Percentiles rank a stretch among this genome's conserved stretches.
phyloP scores from a whole-genome alignment of 2,113 vertebrate genomes.

The Clarias gariepinus region DNA sequence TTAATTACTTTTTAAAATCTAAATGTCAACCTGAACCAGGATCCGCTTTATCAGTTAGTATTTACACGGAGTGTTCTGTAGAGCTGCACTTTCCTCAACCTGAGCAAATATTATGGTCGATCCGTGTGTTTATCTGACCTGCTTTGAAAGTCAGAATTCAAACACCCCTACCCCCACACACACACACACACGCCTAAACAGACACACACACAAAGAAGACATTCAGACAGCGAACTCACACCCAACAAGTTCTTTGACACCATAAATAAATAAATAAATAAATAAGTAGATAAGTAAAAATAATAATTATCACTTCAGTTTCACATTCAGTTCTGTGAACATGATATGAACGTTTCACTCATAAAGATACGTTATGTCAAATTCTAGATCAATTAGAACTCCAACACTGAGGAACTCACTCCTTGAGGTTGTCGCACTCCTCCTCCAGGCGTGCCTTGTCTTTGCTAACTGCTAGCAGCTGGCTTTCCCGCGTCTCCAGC shows the following conservation, averaged over 20 bases:
- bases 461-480: constrained; percentile 90
- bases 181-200: not conserved
- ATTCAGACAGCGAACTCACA: not conserved
- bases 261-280: no score
- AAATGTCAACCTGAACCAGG: not conserved
- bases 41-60: not conserved
- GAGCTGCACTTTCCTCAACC: not conserved
- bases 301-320: no score
- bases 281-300: no score
- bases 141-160: not conserved
- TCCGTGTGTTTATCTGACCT: not conserved
- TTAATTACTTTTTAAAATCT: not conserved
- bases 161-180: not conserved
- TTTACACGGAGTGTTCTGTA: not conserved
- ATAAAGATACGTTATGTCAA: not conserved
- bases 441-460: constrained; percentile 94
- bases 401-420: constrained; percentile 78
- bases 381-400: not conserved
- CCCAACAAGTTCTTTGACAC: not conserved
- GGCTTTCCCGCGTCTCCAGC: constrained; percentile 91
- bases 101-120: constrained; percentile 1
- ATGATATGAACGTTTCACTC: not conserved
- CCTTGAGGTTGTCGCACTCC: constrained; percentile 93
- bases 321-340: not conserved
- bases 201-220: not conserved